A percentile compares a stretch with the other conserved stretches of the same genome.
These are phyloP conservation scores for Acanthosepion esculentum DNA, from an alignment of 2,888 invertebrate species.

Conservation along the genomic window DNA sequence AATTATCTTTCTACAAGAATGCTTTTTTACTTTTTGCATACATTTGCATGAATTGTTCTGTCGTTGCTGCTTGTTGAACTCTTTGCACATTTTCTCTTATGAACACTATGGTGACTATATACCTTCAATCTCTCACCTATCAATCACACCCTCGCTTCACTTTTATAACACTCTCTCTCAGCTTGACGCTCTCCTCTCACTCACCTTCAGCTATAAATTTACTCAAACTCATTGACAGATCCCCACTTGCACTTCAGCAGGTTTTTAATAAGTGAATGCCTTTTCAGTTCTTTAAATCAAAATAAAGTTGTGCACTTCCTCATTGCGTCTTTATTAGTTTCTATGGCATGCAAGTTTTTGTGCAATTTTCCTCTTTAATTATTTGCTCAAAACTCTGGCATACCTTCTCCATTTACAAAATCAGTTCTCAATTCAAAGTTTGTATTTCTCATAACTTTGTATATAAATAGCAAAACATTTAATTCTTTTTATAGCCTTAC, in stretches of 20 bases:
- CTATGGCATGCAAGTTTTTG: neutral
- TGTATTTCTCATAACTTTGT: neutral
- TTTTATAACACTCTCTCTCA: too few species aligned
- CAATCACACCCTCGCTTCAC: neutral
- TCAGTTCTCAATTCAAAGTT: neutral
- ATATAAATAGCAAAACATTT: too few species aligned
- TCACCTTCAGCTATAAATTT: neutral
- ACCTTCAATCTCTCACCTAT: neutral
- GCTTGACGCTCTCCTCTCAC: neutral
- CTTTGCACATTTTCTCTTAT: too few species aligned
- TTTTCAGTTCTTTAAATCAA: neutral
- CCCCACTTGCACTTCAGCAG: neutral
- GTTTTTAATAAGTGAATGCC: neutral
- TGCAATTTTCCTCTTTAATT: neutral
- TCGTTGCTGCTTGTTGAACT: neutral
- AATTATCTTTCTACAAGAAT: too few species aligned
- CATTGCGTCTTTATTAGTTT: neutral
- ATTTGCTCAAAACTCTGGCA: neutral
- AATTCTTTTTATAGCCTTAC: too few species aligned
- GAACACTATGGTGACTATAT: too few species aligned
- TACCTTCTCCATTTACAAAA: too few species aligned
- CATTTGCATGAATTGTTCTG: neutral
- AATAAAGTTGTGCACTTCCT: neutral
- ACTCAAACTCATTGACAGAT: too few species aligned
- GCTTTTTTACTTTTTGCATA: neutral